phyloP scores from a whole-genome alignment of 2,888 invertebrate genomes.

The Tholera decimalis region DNA sequence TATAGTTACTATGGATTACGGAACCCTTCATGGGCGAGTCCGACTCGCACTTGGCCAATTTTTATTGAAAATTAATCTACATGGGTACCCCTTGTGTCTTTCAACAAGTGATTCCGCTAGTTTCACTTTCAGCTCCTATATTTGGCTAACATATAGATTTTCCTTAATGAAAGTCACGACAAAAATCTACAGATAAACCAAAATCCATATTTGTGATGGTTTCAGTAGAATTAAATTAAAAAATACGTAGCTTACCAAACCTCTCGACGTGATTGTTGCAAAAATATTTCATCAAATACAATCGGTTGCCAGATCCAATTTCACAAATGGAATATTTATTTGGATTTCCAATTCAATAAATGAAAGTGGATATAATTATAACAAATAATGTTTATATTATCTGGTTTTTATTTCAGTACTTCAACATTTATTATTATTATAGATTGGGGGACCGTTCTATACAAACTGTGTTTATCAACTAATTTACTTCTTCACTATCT shows the following conservation, averaged over 20 bases:
- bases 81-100: no score
- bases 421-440: conserved; percentile 7
- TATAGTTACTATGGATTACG: no score
- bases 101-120: not conserved
- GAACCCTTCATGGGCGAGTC: no score
- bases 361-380: conserved; percentile 7
- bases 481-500: not conserved
- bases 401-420: conserved; percentile 4
- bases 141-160: no score
- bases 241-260: not conserved
- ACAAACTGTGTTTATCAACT: not conserved
- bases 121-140: no score
- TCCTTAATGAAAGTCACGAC: not conserved
- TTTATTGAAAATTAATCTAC: no score
- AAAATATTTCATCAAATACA: conserved; percentile 27
- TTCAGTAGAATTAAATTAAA: conserved; percentile 5
- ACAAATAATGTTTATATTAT: conserved; percentile 13
- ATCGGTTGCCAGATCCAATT: conserved; percentile 34
- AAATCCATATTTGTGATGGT: not conserved
- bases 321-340: conserved; percentile 36
- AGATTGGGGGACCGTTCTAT: not conserved
- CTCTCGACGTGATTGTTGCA: not conserved
- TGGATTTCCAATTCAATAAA: conserved; percentile 19
- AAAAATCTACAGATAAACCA: not conserved
- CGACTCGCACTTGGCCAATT: no score